Evolutionary conservation across 2,797 vertebrate species (phyloP).

Genomic region (Spatula clypeata): DNA sequence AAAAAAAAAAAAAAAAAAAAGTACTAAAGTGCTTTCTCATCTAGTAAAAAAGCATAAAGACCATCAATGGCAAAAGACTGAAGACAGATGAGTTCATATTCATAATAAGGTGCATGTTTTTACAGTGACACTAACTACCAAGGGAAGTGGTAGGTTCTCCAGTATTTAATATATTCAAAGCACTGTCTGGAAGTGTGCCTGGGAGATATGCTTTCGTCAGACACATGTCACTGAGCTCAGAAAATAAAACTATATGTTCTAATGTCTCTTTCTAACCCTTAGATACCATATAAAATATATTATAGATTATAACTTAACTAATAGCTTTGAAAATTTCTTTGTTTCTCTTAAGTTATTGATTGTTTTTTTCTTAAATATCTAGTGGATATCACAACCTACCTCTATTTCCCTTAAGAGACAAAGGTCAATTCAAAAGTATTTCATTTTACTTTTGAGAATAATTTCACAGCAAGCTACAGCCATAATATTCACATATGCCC

Average conservation of each 20-base stretch:
- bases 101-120: neutral
- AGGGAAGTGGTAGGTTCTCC: neutral
- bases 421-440: neutral
- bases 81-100: neutral
- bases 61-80: neutral
- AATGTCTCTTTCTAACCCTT: slow-evolving; percentile 15
- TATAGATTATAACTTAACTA: slow-evolving; percentile 50
- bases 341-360: slow-evolving; percentile 43
- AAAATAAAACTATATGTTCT: slow-evolving; percentile 44
- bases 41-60: neutral
- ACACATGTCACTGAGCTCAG: slow-evolving; percentile 58
- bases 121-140: neutral
- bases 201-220: neutral
- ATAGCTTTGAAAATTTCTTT: slow-evolving; percentile 51
- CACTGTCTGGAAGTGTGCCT: slow-evolving; percentile 27
- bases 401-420: neutral
- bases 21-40: neutral
- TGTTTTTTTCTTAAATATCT: slow-evolving; percentile 29
- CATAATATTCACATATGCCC: slow-evolving; percentile 3
- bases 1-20: neutral
- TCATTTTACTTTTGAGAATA: neutral
- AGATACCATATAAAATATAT: slow-evolving; percentile 36
- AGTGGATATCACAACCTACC: neutral
- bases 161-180: neutral
- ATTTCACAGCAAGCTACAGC: neutral